A percentile compares a stretch with the other conserved stretches of the same genome.
Conservation (phyloP, 2,888 invertebrate species). For the Tachina lurida region DNA sequence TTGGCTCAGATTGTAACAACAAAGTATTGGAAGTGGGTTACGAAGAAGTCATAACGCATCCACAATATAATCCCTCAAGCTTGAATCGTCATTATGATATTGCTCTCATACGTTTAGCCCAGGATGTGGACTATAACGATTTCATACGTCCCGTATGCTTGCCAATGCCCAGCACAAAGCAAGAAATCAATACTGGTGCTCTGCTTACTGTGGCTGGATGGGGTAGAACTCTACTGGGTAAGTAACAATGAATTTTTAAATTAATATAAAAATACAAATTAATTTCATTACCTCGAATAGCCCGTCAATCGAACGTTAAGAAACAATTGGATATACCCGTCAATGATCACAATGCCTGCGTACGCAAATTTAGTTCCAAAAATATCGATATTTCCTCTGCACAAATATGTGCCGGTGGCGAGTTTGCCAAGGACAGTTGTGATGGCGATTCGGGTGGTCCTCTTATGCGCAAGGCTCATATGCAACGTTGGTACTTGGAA, state of each 20-base stretch:
- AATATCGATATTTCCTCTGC: conserved; percentile 74
- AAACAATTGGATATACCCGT: conserved; percentile 84
- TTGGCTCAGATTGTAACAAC: conserved; percentile 85
- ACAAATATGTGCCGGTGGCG: conserved; percentile 83
- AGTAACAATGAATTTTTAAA: conserved; percentile 23
- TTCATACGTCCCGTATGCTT: conserved; percentile 86
- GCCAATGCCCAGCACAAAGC: conserved; percentile 81
- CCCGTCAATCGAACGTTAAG: conserved; percentile 78
- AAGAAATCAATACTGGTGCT: conserved; percentile 79
- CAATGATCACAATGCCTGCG: conserved; percentile 83
- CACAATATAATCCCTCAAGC: conserved; percentile 84
- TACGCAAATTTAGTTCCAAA: conserved; percentile 76
- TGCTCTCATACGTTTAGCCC: conserved; percentile 86
- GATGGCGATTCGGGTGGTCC: conserved; percentile 88
- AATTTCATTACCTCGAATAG: conserved; percentile 70
- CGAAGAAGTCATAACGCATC: conserved; percentile 87
- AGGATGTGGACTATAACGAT: conserved; percentile 84
- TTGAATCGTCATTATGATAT: conserved; percentile 87
- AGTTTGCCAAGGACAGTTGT: conserved; percentile 85
- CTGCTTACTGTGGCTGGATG: conserved; percentile 86
- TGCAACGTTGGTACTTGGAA: conserved; percentile 78
- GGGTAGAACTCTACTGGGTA: conserved; percentile 84
- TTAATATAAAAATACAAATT: background rate
- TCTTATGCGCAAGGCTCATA: conserved; percentile 82
- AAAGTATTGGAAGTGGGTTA: conserved; percentile 85